A percentile compares a stretch with the other conserved stretches of the same genome.
Conservation (phyloP, 2,113 vertebrate genomes). For the Myiagra hebetior region DNA sequence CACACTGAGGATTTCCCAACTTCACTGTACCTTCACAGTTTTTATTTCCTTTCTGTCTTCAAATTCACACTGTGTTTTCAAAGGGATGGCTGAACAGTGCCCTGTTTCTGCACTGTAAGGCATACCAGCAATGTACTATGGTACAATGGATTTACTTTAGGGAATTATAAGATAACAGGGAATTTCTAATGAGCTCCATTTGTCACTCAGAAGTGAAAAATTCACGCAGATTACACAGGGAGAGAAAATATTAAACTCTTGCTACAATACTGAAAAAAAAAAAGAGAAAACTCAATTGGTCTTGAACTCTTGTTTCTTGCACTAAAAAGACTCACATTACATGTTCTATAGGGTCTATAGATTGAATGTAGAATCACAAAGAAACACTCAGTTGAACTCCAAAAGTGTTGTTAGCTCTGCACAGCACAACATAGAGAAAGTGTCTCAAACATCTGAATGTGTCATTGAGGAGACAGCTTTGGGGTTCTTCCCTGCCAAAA, state of each 20-base stretch:
- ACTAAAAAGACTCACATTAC: not conserved
- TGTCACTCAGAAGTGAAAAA: slow-evolving; percentile 17
- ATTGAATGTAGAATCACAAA: not conserved
- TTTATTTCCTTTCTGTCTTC: not conserved
- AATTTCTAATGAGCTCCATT: not conserved
- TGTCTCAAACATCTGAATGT: not conserved
- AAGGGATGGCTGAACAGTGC: not conserved
- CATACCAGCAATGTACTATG: not conserved
- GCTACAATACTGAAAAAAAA: not conserved
- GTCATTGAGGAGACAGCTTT: accelerated
- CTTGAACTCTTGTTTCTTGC: not conserved
- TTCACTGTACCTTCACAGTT: not conserved
- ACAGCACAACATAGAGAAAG: not conserved
- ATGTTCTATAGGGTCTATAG: not conserved
- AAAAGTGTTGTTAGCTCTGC: not conserved
- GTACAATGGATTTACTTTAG: not conserved
- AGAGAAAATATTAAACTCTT: not conserved
- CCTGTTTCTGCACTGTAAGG: not conserved
- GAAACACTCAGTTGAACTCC: not conserved
- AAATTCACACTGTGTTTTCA: not conserved
- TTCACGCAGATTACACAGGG: not conserved
- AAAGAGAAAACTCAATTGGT: not conserved
- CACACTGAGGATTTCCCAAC: not conserved
- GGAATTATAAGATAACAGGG: not conserved
- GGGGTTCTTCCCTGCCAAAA: not conserved